phyloP scores from a whole-genome alignment of 2,113 vertebrate species.

The Oceanites oceanicus region DNA sequence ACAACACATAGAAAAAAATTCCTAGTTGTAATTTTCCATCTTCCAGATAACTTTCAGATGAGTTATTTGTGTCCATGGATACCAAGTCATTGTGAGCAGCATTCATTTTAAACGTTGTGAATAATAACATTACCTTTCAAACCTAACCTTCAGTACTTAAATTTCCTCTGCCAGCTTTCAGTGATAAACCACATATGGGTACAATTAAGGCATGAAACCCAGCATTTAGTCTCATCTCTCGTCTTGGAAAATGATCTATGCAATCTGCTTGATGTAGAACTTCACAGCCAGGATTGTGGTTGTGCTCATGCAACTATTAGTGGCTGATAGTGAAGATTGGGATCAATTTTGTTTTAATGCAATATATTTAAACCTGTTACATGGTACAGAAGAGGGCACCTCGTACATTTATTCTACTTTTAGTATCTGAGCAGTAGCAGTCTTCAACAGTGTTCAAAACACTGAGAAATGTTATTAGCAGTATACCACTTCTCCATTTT shows the following conservation, averaged over 20 bases:
- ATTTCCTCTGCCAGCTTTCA: background rate
- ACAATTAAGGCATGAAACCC: background rate
- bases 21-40: background rate
- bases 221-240: background rate
- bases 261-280: background rate
- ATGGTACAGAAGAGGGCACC: background rate
- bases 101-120: background rate
- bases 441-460: background rate
- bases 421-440: background rate
- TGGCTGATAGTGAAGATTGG: background rate
- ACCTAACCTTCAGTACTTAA: background rate
- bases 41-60: background rate
- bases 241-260: background rate
- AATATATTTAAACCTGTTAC: background rate
- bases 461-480: background rate
- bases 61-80: constrained; percentile 16
- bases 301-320: background rate
- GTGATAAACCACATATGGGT: background rate
- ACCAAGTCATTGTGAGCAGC: background rate
- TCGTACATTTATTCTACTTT: background rate
- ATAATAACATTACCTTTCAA: background rate
- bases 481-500: background rate
- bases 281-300: background rate
- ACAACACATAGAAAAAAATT: background rate
- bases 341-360: background rate